Base-by-base conservation (phyloP, 2,113 vertebrate species). In the Conger conger region DNA sequence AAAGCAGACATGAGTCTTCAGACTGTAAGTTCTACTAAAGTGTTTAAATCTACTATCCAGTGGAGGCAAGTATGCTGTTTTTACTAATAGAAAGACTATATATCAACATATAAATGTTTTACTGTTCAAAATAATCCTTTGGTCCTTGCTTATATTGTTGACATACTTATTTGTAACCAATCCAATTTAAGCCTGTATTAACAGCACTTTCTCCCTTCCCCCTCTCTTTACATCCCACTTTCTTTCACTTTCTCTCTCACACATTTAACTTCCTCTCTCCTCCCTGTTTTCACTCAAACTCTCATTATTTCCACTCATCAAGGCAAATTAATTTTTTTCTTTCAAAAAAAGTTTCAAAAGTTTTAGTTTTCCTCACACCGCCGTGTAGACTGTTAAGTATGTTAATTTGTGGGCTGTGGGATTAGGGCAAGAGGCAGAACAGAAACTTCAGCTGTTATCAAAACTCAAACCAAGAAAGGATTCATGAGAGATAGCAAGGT, bases 21-120 rank as follows among this genome's bases (percentile, higher is more conserved):
- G 18, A 2, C 0, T 37, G 95, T 94, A 89, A 93, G 94, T 91
- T 5, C 33, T 15, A 11, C 20, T 27, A 50, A 57, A 15, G n/a
- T n/a, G n/a, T n/a, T n/a, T n/a, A n/a, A n/a, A n/a, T 82, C 23
- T 1, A 15, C 7, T 37, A 40, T 1, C 8, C 27, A 40, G 18
- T 23, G 57, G 23, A 63, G 57, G 57, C 57, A 2, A 2, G 18
- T 63, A 8, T 27, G n/a, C 57, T 63, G 17, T 23, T 63, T 50
- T 23, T 27, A 63, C 57, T 27, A 63, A 63, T 63, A 23, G 57
- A 63, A 57, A 63, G 57, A 27, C 23, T 63, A 63, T 27, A 63
- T 23, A 1, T 63, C 23, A 63, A 57, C 4, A 20, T 3, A 63
- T 20, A n/a, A n/a, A n/a, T n/a, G n/a, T n/a, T n/a, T n/a, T n/a